Evolutionary conservation across 2,113 vertebrate species (phyloP).

Genomic region (Cyphomyrus plagiostoma): DNA sequence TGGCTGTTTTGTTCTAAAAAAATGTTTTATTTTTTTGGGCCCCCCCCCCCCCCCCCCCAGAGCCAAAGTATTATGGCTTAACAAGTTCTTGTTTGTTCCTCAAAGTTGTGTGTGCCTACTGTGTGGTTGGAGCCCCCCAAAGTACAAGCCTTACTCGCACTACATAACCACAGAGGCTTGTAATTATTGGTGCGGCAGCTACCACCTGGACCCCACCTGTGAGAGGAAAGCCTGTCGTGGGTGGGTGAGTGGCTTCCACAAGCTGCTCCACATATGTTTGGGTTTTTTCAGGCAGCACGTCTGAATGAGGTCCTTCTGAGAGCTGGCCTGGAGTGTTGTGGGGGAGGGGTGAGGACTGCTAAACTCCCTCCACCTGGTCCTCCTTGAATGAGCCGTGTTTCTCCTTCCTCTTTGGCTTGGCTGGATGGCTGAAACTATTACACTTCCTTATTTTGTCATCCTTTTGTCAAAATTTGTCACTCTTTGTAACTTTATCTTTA

Average conservation of each 20-base stretch:
- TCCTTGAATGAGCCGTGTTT: not conserved
- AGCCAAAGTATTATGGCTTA: not conserved
- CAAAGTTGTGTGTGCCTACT: constrained; percentile 35
- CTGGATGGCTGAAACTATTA: not conserved
- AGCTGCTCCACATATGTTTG: not conserved
- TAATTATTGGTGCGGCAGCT: not conserved
- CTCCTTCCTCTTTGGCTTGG: not conserved
- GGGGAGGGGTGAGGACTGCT: not conserved
- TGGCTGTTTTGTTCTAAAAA: too few relatives aligned
- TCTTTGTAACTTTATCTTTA: constrained; percentile 1
- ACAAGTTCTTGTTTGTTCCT: not conserved
- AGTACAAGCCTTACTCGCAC: not conserved
- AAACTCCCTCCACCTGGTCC: not conserved
- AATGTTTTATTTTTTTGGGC: too few relatives aligned
- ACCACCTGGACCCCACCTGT: not conserved
- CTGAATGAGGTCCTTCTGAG: not conserved
- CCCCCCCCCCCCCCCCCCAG: not conserved
- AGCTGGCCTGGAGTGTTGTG: not conserved
- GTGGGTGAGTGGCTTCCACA: not conserved
- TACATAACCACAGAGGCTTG: constrained; percentile 25
- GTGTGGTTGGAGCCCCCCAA: constrained; percentile 35
- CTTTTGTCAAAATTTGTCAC: not conserved
- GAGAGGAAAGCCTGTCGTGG: not conserved
- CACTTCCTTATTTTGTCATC: not conserved
- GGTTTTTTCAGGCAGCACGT: not conserved